A percentile compares a stretch with the other conserved stretches of the same genome.
These are phyloP conservation scores for Gonatopus flavifemur DNA, from an alignment of 1,140 invertebrate species.

Conservation along the genomic window DNA sequence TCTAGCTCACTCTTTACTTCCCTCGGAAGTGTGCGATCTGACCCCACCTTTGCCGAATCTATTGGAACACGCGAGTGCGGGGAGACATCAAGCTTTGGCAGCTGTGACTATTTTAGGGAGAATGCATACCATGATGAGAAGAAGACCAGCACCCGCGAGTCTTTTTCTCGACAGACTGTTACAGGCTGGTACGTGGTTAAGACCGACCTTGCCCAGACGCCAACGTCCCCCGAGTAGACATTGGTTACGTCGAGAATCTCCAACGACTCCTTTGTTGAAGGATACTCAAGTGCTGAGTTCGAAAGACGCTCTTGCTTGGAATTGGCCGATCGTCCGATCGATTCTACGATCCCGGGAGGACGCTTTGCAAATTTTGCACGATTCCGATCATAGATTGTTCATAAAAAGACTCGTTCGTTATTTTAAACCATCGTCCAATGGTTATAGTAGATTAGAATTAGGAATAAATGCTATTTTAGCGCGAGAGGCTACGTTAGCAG, in stretches of 20 bases:
- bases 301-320: constrained; percentile 63
- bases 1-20: constrained; percentile 80
- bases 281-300: constrained; percentile 64
- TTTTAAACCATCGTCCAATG: constrained; percentile 84
- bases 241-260: constrained; percentile 49
- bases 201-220: constrained; percentile 40
- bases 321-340: constrained; percentile 66
- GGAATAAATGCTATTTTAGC: constrained; percentile 59
- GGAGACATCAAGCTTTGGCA: constrained; percentile 75
- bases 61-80: constrained; percentile 75
- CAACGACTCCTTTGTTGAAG: constrained; percentile 56
- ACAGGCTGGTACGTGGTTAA: constrained; percentile 52
- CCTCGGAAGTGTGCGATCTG: constrained; percentile 79
- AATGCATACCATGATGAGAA: constrained; percentile 78
- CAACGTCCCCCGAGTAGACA: constrained; percentile 38
- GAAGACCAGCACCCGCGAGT: constrained; percentile 75
- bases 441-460: constrained; percentile 74
- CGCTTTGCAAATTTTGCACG: constrained; percentile 46
- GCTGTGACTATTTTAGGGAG: constrained; percentile 78
- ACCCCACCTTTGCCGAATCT: constrained; percentile 81
- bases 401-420: constrained; percentile 81
- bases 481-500: constrained; percentile 69
- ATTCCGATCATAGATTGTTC: constrained; percentile 78
- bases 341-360: constrained; percentile 57
- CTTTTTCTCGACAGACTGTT: constrained; percentile 82